Percentiles rank a stretch among this genome's conserved stretches.
phyloP scores from a whole-genome alignment of 2,797 vertebrate genomes.

The Australoheros facetus region DNA sequence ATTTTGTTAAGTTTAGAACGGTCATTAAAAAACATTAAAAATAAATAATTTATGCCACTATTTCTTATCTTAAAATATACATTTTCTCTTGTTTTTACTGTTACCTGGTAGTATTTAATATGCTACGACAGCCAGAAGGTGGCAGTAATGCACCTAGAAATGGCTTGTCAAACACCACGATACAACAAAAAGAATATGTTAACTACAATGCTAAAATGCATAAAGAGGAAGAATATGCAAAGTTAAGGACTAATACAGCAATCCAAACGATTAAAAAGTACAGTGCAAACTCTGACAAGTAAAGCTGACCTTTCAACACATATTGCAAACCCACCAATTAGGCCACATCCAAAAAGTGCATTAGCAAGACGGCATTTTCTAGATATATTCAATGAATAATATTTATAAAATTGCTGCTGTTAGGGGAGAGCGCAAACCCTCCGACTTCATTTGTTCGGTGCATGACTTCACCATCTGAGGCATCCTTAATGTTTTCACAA shows the following conservation, averaged over 20 bases:
- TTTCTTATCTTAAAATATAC: not conserved
- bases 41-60: not conserved
- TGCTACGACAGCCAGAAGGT: not conserved
- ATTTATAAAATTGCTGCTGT: not conserved
- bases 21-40: not conserved
- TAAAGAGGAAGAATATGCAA: not conserved
- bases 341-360: accelerated
- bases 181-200: not conserved
- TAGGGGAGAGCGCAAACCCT: not conserved
- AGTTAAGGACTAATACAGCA: not conserved
- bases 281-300: not conserved
- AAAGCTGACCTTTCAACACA: not conserved
- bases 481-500: constrained; percentile 11
- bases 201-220: not conserved
- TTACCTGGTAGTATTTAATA: not conserved
- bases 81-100: not conserved
- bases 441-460: constrained; percentile 21
- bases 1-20: not conserved
- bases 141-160: not conserved
- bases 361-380: not conserved
- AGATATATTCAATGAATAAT: not conserved
- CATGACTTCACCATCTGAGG: constrained; percentile 21
- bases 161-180: not conserved
- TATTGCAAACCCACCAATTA: not conserved
- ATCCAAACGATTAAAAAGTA: not conserved